Evolutionary conservation across 2,888 invertebrate genomes (phyloP).

Genomic region (Tromatobia lineatoria): DNA sequence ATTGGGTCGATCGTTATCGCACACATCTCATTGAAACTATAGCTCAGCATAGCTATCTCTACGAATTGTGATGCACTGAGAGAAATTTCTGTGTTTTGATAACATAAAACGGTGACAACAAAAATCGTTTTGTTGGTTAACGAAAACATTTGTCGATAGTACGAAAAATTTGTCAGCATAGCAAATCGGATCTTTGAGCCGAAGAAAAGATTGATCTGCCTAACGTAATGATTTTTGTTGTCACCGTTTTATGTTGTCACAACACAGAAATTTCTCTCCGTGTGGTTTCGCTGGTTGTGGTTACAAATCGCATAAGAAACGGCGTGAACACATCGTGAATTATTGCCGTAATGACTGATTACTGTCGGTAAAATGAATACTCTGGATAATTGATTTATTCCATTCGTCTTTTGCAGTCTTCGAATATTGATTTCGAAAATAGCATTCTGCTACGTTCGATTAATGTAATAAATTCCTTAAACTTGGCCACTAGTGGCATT

Average conservation of each 20-base stretch:
- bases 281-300: neutral
- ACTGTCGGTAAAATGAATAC: neutral
- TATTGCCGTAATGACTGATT: slow-evolving; percentile 9
- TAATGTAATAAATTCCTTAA: neutral
- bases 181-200: no score
- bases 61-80: neutral
- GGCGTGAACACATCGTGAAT: slow-evolving; percentile 13
- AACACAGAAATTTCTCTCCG: no score
- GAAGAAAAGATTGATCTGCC: no score
- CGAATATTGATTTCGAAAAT: neutral
- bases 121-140: no score
- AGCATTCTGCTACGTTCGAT: no score
- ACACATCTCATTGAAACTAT: slow-evolving; percentile 47
- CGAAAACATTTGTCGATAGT: no score
- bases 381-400: neutral
- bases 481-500: neutral
- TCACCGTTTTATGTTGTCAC: no score
- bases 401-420: neutral
- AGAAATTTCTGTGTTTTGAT: no score
- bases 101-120: no score
- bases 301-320: neutral
- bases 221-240: no score
- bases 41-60: neutral
- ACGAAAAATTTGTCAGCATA: no score
- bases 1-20: slow-evolving; percentile 55